phyloP scores from a whole-genome alignment of 2,797 vertebrate species.

The Adrianichthys oophorus region DNA sequence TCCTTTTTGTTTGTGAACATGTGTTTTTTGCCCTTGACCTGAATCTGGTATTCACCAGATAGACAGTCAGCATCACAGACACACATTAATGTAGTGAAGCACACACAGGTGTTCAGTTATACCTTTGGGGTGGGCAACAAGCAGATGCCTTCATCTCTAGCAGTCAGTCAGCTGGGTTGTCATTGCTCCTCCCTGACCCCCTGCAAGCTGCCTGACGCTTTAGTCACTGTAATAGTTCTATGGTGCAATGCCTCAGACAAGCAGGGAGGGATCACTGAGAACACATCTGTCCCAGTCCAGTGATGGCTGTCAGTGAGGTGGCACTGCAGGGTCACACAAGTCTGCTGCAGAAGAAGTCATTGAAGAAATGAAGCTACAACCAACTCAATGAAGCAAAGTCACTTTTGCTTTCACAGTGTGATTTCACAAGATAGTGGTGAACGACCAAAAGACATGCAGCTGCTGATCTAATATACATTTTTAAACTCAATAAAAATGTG shows the following conservation, averaged over 20 bases:
- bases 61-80: conserved; percentile 12
- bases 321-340: conserved; percentile 30
- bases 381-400: too few relatives aligned
- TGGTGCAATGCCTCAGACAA: conserved; percentile 36
- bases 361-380: neutral
- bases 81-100: conserved; percentile 13
- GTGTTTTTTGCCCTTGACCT: conserved; percentile 57
- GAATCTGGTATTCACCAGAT: conserved; percentile 49
- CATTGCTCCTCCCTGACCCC: conserved; percentile 50
- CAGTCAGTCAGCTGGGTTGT: conserved; percentile 32
- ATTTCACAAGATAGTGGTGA: too few relatives aligned
- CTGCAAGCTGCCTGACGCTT: conserved; percentile 41
- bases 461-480: too few relatives aligned
- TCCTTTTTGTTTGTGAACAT: conserved; percentile 37
- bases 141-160: conserved; percentile 48
- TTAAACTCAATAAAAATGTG: too few relatives aligned
- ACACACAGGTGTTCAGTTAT: conserved; percentile 29
- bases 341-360: conserved; percentile 29
- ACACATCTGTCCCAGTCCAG: conserved; percentile 49
- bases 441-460: too few relatives aligned
- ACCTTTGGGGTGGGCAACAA: conserved; percentile 27
- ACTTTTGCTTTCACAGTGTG: too few relatives aligned
- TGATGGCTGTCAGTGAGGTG: conserved; percentile 45
- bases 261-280: conserved; percentile 47
- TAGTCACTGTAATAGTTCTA: conserved; percentile 64